phyloP scores from a whole-genome alignment of 2,797 vertebrate genomes.

The Myotis pilosus region DNA sequence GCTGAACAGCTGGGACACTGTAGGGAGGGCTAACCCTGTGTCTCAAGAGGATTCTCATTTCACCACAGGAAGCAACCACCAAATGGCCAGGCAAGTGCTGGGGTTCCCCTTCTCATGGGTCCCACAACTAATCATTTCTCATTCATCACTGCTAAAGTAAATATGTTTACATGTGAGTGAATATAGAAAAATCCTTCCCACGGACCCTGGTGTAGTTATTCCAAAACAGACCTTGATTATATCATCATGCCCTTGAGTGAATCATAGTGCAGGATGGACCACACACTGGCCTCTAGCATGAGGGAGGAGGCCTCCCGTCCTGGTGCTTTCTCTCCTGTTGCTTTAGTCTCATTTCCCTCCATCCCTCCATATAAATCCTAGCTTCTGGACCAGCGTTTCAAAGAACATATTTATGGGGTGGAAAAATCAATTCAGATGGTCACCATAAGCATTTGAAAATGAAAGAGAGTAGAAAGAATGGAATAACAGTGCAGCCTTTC shows the following conservation, averaged over 20 bases:
- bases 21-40: fast-evolving
- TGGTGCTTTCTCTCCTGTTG: background rate
- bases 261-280: fast-evolving
- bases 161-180: background rate
- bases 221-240: background rate
- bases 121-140: background rate
- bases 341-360: background rate
- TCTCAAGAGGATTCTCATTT: background rate
- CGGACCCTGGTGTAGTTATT: no score
- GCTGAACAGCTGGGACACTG: no score
- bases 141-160: background rate
- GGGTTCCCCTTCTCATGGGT: fast-evolving
- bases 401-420: background rate
- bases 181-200: background rate
- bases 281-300: fast-evolving
- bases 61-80: no score
- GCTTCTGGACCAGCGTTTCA: background rate
- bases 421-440: background rate
- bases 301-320: fast-evolving
- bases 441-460: background rate
- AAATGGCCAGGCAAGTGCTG: background rate
- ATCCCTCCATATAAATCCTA: background rate
- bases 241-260: background rate
- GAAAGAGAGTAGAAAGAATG: background rate
- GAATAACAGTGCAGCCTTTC: background rate